Percentiles rank a stretch among this genome's conserved stretches.
phyloP scores from a whole-genome alignment of 2,888 invertebrate genomes.

The Stenichneumon culpator region DNA sequence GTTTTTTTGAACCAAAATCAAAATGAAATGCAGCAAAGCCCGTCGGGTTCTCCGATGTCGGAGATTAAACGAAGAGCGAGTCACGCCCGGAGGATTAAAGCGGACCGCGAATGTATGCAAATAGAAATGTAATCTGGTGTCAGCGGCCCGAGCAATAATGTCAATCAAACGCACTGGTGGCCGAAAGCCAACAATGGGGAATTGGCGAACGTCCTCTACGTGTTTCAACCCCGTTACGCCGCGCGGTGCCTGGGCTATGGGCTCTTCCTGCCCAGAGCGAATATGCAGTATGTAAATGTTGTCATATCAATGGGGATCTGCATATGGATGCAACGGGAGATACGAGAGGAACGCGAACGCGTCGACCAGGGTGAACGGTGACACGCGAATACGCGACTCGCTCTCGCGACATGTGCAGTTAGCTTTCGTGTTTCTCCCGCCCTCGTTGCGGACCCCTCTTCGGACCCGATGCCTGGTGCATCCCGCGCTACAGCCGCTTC shows the following conservation, averaged over 20 bases:
- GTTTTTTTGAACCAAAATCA: conserved; percentile 50
- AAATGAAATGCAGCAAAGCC: conserved; percentile 57
- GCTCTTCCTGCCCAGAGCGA: conserved; percentile 82
- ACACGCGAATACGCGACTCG: conserved; percentile 54
- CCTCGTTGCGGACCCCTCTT: conserved; percentile 35
- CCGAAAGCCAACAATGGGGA: conserved; percentile 84
- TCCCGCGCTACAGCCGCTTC: conserved; percentile 19
- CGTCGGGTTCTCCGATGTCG: conserved; percentile 59
- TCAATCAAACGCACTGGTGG: conserved; percentile 85
- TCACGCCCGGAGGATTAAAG: conserved; percentile 77
- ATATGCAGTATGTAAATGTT: conserved; percentile 85
- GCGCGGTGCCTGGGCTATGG: conserved; percentile 49
- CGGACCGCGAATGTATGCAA: conserved; percentile 84
- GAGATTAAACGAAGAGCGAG: conserved; percentile 66
- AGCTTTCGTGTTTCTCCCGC: conserved; percentile 68
- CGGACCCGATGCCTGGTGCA: conserved; percentile 38
- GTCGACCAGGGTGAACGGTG: conserved; percentile 48
- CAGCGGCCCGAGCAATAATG: conserved; percentile 85
- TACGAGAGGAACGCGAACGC: conserved; percentile 70
- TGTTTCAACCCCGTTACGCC: conserved; percentile 2
- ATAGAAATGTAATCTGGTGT: conserved; percentile 85
- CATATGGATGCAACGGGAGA: conserved; percentile 84
- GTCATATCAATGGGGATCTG: conserved; percentile 85
- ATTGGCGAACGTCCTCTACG: conserved; percentile 79
- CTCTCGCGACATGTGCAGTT: conserved; percentile 81